These are phyloP conservation scores for Ciconia boyciana DNA, from an alignment of 2,113 vertebrate genomes.

Conservation along the genomic window DNA sequence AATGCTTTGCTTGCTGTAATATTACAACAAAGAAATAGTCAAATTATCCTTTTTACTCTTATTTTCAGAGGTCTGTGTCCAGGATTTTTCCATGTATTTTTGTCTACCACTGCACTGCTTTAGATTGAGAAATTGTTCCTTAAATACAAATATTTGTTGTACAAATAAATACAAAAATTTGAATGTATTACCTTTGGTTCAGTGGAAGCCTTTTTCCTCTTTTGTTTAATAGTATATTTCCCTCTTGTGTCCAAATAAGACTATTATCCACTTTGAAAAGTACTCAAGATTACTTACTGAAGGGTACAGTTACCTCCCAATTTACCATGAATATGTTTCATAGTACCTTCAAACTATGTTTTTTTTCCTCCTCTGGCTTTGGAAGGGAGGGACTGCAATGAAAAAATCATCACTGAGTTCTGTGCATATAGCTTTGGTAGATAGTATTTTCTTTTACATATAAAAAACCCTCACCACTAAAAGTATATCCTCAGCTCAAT, in stretches of 20 bases:
- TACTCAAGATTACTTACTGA: background rate
- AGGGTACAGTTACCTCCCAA: background rate
- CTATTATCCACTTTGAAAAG: background rate
- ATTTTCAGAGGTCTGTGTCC: background rate
- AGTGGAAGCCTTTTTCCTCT: background rate
- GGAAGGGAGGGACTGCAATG: background rate
- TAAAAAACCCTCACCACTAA: fast-evolving
- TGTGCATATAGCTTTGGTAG: background rate
- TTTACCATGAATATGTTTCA: background rate
- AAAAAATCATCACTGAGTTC: background rate
- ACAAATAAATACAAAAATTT: no score
- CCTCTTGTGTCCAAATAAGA: background rate
- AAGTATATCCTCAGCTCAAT: background rate
- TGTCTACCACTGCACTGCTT: background rate
- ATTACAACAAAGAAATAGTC: background rate
- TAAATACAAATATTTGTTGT: background rate
- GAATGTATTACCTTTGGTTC: background rate
- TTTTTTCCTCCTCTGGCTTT: background rate
- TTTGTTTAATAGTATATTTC: background rate
- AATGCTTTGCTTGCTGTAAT: background rate
- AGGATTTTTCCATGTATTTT: background rate
- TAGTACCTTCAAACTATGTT: background rate
- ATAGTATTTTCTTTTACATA: background rate
- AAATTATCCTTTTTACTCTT: background rate
- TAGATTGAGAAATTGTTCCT: background rate